Base-by-base conservation (phyloP, 2,888 invertebrate species). In the Argyresthia albistria region DNA sequence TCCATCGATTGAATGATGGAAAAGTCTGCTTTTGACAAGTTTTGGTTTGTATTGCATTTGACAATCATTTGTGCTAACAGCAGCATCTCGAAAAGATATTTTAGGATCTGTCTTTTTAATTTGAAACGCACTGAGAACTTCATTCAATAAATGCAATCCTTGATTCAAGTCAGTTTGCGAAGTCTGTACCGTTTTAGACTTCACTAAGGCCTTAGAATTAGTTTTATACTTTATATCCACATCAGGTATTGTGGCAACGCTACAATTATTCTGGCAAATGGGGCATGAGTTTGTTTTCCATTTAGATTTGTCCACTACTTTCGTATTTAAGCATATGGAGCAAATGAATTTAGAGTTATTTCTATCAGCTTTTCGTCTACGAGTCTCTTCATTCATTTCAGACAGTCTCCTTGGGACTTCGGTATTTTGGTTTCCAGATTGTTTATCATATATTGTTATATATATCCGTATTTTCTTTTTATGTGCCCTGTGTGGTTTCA, bases 61-160 rank as follows among this genome's bases (percentile, higher is more conserved):
- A 42, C 25, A 6, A 25, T 25, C 25, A 25, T 39, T 8, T 2
- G 39, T 39, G 39, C 39, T 11, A 39, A 39, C 39, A 39, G 39
- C 1, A 39, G 39, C 39, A n/a, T 39, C 39, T 39, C 6, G 25
- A 25, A 25, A 25, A 25, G 39, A 11, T 8, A 11, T n/a, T 39
- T 39, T 39, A n/a, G 10, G 10, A 39, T 39, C 39, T 39, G 39
- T 45, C 45, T 80, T 81, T 52, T 77, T 80, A 53, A 59, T 76
- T 59, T 83, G 78, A 52, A 84, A 83, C 1, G 75, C 80, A 6
- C 72, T 77, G 1, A 86, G 57, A 0, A 86, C 82, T 70, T 84
- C 83, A 50, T 80, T 80, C 0, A 86, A 58, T n/a, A 86, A 60
- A 42, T 65, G 70, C 0, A 81, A 42, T 1, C 73, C 76, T 59